Evolutionary conservation across 2,888 invertebrate genomes (phyloP), one percentile per base, ranked within the genome.

Genomic region (Drosophila mettleri): DNA sequence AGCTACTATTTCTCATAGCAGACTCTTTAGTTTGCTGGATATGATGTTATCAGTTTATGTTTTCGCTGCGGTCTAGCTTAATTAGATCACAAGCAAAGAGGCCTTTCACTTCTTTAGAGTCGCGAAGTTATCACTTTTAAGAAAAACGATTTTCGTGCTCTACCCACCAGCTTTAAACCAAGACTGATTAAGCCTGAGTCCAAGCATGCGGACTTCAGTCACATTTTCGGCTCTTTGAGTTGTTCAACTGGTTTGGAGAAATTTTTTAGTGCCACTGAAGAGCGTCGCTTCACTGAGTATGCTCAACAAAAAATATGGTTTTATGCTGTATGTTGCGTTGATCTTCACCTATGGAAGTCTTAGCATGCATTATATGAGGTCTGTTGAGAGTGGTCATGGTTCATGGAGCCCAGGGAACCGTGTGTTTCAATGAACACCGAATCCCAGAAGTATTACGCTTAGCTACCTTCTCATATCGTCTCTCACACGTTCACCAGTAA

Each of bases 161-260:
- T 16, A 31, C 1, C 39, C 59, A 60, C 34, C 55, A 54, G 53
- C 58, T 46, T 39, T 46, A 67, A 72, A 39, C 41, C 57, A 62
- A 73, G 33, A 74, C 78, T 74, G 73, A 77, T 34, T 45, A 34
- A 33, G 38, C 34, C 18, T 29, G 33, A 27, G 51, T 34, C 52
- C 58, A 63, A 59, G 57, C 67, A 49, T 38, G 48, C 52, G 59
- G 58, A 59, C 57, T 63, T 60, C 62, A 63, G 55, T 41, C 22
- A 49, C 34, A 54, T 67, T 74, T 74, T 74, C 45, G 74, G 73
- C 78, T 74, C 73, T 74, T 77, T 60, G 53, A 72, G 67, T 51
- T 72, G 73, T 27, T 57, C 12, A 46, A 74, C 74, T 72, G 73
- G 74, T 74, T 74, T 78, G 74, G 78, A 74, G 78, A 74, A 74